Conservation (phyloP, 2,797 vertebrate genomes). For the Gymnothorax reevesii region DNA sequence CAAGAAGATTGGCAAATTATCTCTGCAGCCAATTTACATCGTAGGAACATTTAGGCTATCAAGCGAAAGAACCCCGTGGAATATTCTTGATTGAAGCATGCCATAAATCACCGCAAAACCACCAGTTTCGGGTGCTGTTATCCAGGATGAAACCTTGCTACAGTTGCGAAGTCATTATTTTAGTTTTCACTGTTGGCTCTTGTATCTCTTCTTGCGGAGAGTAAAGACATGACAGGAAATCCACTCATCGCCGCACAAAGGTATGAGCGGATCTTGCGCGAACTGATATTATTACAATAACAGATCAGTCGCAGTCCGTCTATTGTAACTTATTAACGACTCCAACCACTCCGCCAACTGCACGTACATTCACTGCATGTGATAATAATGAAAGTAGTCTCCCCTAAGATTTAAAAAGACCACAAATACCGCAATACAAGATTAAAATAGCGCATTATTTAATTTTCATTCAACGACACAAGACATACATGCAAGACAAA, state of each 20-base stretch:
- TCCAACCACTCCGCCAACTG: not conserved
- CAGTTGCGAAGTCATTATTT: not conserved
- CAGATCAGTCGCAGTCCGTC: not conserved
- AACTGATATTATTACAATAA: not conserved
- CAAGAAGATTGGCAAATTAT: not conserved
- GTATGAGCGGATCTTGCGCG: not conserved
- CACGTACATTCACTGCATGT: not conserved
- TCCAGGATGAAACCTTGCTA: not conserved
- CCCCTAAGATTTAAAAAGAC: not conserved
- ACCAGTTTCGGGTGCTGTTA: not conserved
- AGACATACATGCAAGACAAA: not conserved
- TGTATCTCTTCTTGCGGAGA: not conserved
- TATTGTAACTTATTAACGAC: not conserved
- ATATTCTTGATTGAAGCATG: not conserved
- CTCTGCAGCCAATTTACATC: not conserved
- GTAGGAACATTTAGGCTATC: not conserved
- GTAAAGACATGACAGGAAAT: too few species aligned
- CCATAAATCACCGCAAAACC: not conserved
- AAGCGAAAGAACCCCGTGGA: not conserved
- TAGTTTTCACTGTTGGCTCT: not conserved
- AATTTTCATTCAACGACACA: slow-evolving; percentile 11
- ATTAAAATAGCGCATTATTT: slow-evolving; percentile 5
- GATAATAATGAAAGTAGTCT: not conserved
- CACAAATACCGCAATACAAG: not conserved
- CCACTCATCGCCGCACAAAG: not conserved